Evolutionary conservation across 2,113 vertebrate genomes (phyloP).

Genomic region (Pedionomus torquatus): DNA sequence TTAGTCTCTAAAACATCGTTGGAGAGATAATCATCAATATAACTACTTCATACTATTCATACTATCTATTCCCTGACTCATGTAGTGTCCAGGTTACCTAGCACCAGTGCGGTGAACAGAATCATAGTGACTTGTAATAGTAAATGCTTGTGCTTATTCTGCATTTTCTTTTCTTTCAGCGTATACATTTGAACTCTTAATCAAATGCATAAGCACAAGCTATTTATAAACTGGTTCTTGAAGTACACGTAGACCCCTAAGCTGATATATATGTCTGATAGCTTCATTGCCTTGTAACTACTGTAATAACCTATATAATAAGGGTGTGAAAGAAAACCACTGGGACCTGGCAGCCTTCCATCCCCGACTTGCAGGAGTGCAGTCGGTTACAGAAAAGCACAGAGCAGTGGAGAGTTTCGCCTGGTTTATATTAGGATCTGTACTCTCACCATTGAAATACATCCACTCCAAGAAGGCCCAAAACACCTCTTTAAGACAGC

Average conservation of each 20-base stretch:
- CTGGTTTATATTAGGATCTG: background rate
- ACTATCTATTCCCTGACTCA: too few relatives aligned
- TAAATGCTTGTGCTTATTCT: background rate
- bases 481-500: background rate
- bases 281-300: slow-evolving; percentile 12
- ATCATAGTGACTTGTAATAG: background rate
- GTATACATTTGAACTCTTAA: background rate
- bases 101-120: background rate
- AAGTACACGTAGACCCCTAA: background rate
- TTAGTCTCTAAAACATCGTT: slow-evolving; percentile 2
- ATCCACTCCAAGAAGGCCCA: background rate
- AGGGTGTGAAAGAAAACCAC: background rate
- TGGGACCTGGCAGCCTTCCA: slow-evolving; percentile 1
- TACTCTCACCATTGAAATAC: background rate
- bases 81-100: background rate
- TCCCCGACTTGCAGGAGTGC: background rate
- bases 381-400: background rate
- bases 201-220: background rate
- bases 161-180: background rate
- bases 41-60: background rate
- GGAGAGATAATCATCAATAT: background rate
- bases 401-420: background rate
- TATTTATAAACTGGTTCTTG: slow-evolving; percentile 25
- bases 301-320: background rate
- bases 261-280: background rate